These are phyloP conservation scores for Temnothorax unifasciatus DNA, from an alignment of 2,888 invertebrate species.

Conservation along the genomic window DNA sequence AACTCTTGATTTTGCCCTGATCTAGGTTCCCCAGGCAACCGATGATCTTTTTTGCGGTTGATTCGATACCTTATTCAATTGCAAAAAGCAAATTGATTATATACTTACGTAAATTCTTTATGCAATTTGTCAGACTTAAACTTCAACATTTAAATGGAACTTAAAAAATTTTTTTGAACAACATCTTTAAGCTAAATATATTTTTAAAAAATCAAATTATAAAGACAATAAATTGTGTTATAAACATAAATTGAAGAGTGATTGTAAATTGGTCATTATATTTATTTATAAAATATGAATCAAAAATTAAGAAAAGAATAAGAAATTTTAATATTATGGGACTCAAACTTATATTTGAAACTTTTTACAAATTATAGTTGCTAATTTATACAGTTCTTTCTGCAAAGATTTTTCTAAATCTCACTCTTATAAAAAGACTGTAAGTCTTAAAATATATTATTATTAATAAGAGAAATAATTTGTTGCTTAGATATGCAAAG, in stretches of 20 bases:
- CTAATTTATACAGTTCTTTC: neutral
- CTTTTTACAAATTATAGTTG: neutral
- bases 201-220: neutral
- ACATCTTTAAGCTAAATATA: neutral
- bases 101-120: constrained; percentile 30
- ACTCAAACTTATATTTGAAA: neutral
- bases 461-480: neutral
- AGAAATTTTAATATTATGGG: neutral
- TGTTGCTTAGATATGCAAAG: neutral
- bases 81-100: constrained; percentile 38
- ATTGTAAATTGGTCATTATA: neutral
- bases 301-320: neutral
- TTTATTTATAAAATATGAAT: neutral
- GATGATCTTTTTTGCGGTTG: constrained; percentile 49
- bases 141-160: constrained; percentile 12
- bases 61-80: constrained; percentile 38
- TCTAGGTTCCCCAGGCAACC: constrained; percentile 32
- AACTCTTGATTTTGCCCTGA: constrained; percentile 62
- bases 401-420: neutral
- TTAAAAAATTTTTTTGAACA: neutral
- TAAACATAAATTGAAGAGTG: neutral
- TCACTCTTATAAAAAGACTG: neutral
- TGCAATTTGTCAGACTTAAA: constrained; percentile 19
- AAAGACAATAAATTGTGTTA: neutral
- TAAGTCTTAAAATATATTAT: neutral